Conservation (phyloP, 2,888 invertebrate species). For the Torymus aiolomorphi region DNA sequence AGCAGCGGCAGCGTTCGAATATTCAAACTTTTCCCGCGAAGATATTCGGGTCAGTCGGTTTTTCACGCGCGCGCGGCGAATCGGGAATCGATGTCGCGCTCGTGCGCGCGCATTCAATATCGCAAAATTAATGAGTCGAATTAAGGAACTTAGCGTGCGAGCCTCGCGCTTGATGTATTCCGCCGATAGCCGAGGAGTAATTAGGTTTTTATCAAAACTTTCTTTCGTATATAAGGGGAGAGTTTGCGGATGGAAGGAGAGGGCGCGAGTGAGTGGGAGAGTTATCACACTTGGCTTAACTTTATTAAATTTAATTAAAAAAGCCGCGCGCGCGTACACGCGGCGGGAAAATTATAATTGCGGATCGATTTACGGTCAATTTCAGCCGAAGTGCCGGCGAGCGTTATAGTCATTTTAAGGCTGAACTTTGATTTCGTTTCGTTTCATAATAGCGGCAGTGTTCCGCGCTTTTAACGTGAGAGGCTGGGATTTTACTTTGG, state of each 20-base stretch:
- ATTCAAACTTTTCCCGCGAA: conserved; percentile 30
- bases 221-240: background rate
- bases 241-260: background rate
- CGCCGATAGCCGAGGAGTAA: conserved; percentile 5
- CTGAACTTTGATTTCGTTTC: too few relatives aligned
- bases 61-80: background rate
- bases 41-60: conserved; percentile 22
- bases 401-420: too few relatives aligned
- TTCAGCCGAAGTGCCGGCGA: too few relatives aligned
- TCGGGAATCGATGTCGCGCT: conserved; percentile 4
- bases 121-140: conserved; percentile 38
- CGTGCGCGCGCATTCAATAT: conserved; percentile 20
- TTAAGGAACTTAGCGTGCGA: conserved; percentile 31
- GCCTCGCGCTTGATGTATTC: conserved; percentile 29
- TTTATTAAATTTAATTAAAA: conserved; percentile 18
- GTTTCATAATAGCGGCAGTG: too few relatives aligned
- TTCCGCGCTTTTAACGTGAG: too few relatives aligned
- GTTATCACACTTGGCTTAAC: conserved; percentile 23
- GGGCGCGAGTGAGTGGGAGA: background rate
- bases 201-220: conserved; percentile 37
- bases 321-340: too few relatives aligned
- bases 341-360: too few relatives aligned
- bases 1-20: too few relatives aligned
- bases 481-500: too few relatives aligned
- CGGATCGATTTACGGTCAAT: too few relatives aligned